These are phyloP conservation scores for Paradisaea rubra DNA, from an alignment of 2,113 vertebrate genomes.

Conservation along the genomic window DNA sequence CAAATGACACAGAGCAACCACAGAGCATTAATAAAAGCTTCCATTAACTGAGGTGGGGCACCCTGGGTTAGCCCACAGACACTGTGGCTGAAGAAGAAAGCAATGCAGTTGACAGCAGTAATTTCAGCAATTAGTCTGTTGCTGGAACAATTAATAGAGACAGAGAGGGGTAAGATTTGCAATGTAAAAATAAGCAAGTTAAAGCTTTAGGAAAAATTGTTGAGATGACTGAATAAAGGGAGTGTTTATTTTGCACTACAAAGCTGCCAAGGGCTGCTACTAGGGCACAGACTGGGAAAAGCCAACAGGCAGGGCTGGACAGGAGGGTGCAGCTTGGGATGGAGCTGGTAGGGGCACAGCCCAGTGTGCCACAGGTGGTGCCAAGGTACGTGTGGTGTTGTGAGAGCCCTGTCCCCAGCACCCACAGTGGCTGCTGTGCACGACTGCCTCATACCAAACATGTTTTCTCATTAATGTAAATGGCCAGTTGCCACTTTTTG, in stretches of 20 bases:
- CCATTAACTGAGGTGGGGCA: not conserved
- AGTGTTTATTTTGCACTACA: not conserved
- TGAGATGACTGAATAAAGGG: not conserved
- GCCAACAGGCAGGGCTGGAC: not conserved
- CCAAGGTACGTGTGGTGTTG: accelerated
- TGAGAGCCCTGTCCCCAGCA: accelerated
- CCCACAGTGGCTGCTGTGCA: accelerated
- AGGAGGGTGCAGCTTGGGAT: accelerated
- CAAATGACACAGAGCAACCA: not conserved
- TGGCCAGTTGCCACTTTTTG: not conserved
- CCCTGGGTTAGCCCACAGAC: not conserved
- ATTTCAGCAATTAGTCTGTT: not conserved
- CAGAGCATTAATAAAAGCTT: not conserved
- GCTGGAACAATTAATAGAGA: not conserved
- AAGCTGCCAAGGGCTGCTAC: not conserved
- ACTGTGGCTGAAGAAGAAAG: not conserved
- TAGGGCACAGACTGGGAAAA: not conserved
- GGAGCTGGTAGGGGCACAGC: not conserved
- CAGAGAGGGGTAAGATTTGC: not conserved
- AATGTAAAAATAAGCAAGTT: not conserved
- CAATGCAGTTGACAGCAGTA: not conserved
- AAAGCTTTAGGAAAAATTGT: not conserved
- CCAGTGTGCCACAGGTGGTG: accelerated
- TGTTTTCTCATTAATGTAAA: not conserved
- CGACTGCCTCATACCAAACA: accelerated